Evolutionary conservation across 2,113 vertebrate genomes (phyloP), one percentile per base, ranked within the genome.

Genomic region (Rattus rattus): DNA sequence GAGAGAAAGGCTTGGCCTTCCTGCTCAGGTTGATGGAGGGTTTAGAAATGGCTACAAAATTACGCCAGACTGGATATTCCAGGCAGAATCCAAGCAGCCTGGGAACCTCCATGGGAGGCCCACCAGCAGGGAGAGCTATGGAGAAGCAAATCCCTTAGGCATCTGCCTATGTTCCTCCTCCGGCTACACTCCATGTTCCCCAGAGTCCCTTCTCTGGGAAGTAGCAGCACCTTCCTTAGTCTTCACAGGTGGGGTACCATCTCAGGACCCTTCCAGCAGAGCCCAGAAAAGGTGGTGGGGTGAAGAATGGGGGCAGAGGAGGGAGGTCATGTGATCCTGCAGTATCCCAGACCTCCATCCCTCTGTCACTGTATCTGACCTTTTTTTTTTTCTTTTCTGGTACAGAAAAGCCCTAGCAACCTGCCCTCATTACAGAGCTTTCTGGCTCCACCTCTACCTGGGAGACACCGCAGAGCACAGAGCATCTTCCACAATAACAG

Each of bases 1-100:
- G 86, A 95, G 73, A 91, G 33, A n/a, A 5, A 54, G 47, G 61
- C n/a, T 56, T 4, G 33, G 43, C 26, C 63, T 83, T 83, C 24
- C 81, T 63, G 30, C 65, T 54, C 26, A 11, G n/a, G 47, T n/a
- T 76, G 65, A 47, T 56, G 20, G 76, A 83, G 33, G 20, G 47
- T 43, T 85, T 76, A 79, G 73, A 87, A 69, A 92, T 69, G 88
- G 69, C 70, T 63, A 28, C 26, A 81, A 26, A 91, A 91, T 75
- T 90, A 36, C 12, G 94, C 61, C 33, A 89, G 86, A 56, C 52
- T 6, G 0, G 49, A 22, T 77, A 63, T 20, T 91, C 47, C 39
- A 63, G 76, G 67, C 36, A 16, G 81, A 63, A 91, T 63, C 56
- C 67, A 83, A 94, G 73, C 7, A 86, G 43, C 54, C 90, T 88